Evolutionary conservation across 1,140 invertebrate genomes (phyloP).

Genomic region (Cataglyphis hispanica): DNA sequence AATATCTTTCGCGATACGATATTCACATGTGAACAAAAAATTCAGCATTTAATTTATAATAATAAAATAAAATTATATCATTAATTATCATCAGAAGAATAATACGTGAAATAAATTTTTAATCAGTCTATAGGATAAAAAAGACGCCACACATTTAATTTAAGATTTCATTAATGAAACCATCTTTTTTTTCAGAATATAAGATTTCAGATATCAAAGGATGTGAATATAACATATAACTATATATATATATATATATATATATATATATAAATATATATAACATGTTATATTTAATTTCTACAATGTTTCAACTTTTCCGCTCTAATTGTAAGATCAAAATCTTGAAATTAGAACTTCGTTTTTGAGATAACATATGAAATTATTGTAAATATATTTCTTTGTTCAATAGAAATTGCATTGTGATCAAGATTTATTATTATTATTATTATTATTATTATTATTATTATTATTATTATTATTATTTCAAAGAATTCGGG

Average conservation of each 20-base stretch:
- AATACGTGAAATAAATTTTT: slow-evolving; percentile 9
- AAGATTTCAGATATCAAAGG: slow-evolving; percentile 10
- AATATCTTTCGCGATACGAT: neutral
- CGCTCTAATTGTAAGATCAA: neutral
- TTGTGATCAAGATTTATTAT: neutral
- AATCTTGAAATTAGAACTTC: neutral
- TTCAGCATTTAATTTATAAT: neutral
- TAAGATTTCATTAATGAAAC: neutral
- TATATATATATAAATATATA: no score
- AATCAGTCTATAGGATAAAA: neutral
- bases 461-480: neutral
- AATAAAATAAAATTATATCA: neutral
- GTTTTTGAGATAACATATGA: neutral
- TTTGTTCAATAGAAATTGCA: neutral
- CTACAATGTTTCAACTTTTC: neutral
- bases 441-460: neutral
- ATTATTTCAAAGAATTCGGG: neutral
- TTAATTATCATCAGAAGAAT: neutral
- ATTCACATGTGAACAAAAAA: neutral
- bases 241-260: no score
- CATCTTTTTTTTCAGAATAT: neutral
- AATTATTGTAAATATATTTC: neutral
- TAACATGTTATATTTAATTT: neutral
- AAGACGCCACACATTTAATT: no score
- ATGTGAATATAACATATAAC: no score